Percentiles rank a stretch among this genome's conserved stretches.
These are phyloP conservation scores for Pocillopora grandis DNA, from an alignment of 92 coral and sea anemone species.

Conservation along the genomic window DNA sequence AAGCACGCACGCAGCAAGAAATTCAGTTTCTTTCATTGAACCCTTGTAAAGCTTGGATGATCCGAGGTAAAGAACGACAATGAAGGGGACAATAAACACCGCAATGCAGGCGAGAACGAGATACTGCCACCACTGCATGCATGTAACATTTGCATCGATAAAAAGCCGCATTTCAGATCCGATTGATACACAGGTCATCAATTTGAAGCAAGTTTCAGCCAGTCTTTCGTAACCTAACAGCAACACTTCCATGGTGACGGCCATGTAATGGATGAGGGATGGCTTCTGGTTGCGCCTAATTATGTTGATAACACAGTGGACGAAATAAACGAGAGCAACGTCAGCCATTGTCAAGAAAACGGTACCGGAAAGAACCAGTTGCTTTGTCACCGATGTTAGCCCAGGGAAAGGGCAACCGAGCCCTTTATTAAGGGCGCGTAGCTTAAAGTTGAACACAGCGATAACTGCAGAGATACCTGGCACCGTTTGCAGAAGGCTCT, in stretches of 20 bases:
- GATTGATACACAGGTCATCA: slow-evolving; percentile 44
- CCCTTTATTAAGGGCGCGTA: slow-evolving; percentile 24
- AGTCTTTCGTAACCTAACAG: slow-evolving; percentile 60
- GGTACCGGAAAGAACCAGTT: slow-evolving; percentile 49
- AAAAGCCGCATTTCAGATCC: slow-evolving; percentile 33
- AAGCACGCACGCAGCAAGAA: slow-evolving; percentile 53
- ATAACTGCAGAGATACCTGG: slow-evolving; percentile 48
- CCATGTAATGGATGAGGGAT: slow-evolving; percentile 35
- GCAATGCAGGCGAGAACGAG: background rate
- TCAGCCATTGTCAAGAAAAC: slow-evolving; percentile 47
- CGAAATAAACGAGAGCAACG: background rate
- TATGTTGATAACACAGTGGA: slow-evolving; percentile 13
- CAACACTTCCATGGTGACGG: slow-evolving; percentile 48
- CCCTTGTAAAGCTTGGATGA: slow-evolving; percentile 43
- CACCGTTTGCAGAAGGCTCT: slow-evolving; percentile 9
- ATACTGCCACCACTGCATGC: slow-evolving; percentile 55
- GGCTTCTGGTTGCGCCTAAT: slow-evolving; percentile 14
- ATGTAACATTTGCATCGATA: slow-evolving; percentile 53
- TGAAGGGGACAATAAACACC: slow-evolving; percentile 49
- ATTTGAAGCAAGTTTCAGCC: slow-evolving; percentile 44
- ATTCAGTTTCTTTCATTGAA: slow-evolving; percentile 31
- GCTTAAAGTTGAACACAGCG: slow-evolving; percentile 71
- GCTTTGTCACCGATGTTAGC: slow-evolving; percentile 81
- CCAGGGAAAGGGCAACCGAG: slow-evolving; percentile 82
- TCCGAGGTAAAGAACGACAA: slow-evolving; percentile 49